Evolutionary conservation across 2,888 invertebrate genomes (phyloP).

Genomic region (Eumacrocentrus americanus): DNA sequence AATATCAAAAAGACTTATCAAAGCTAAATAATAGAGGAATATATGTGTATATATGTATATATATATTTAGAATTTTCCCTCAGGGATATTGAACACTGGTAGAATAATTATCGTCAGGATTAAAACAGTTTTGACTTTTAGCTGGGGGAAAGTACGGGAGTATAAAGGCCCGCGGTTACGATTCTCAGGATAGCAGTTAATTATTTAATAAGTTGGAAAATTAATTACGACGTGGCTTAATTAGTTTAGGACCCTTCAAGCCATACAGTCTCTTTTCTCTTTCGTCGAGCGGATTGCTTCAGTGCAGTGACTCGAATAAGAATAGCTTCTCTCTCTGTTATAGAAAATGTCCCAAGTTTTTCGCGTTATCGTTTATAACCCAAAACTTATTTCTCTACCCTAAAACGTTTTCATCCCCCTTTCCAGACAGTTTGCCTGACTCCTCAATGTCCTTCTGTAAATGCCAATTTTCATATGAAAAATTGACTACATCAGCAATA

Average conservation of each 20-base stretch:
- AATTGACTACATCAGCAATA: background rate
- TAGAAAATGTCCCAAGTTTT: slow-evolving; percentile 29
- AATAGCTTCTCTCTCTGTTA: slow-evolving; percentile 29
- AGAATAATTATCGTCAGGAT: background rate
- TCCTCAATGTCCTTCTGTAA: slow-evolving; percentile 6
- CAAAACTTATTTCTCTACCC: slow-evolving; percentile 6
- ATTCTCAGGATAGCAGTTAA: slow-evolving; percentile 49
- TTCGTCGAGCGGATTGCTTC: background rate
- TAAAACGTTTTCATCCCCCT: slow-evolving; percentile 1
- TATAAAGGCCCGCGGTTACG: slow-evolving; percentile 3
- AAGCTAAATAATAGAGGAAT: too few species aligned
- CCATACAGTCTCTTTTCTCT: slow-evolving; percentile 18
- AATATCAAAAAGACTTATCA: background rate
- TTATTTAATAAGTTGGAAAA: slow-evolving; percentile 58
- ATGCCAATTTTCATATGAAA: slow-evolving; percentile 13
- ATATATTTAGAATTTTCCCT: background rate
- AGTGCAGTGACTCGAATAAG: slow-evolving; percentile 5
- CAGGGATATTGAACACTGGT: background rate
- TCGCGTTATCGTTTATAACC: slow-evolving; percentile 4
- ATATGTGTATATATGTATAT: too few species aligned
- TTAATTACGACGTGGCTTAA: slow-evolving; percentile 52
- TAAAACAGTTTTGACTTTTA: background rate
- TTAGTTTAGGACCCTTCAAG: slow-evolving; percentile 37
- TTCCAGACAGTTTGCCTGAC: background rate
- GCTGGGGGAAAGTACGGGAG: background rate